Conservation (phyloP, 2,888 invertebrate species). For the Trachelus tabidus region DNA sequence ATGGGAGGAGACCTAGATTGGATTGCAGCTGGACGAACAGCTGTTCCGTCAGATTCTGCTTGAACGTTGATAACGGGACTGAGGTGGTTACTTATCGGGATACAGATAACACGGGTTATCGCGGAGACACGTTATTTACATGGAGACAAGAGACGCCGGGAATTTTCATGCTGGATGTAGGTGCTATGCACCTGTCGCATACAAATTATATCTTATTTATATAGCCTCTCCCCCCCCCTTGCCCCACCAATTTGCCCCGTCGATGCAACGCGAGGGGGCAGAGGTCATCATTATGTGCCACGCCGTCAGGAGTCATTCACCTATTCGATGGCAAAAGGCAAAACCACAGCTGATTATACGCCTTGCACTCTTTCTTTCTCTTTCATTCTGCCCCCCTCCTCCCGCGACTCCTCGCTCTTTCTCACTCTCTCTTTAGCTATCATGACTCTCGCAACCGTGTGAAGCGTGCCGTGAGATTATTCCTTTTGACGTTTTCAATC, state of each 20-base stretch:
- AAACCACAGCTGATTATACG: conserved; percentile 6
- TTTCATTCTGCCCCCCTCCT: not conserved
- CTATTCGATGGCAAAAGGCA: not conserved
- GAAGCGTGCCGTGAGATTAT: conserved; percentile 24
- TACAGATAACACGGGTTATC: not conserved
- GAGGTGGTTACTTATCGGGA: not conserved
- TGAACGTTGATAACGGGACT: not conserved
- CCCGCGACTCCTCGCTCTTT: not conserved
- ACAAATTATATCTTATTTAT: conserved; percentile 10
- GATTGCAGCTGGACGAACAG: not conserved
- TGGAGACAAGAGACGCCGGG: not conserved
- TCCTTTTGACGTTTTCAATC: not conserved
- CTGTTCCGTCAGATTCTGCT: not conserved
- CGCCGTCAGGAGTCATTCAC: conserved; percentile 1
- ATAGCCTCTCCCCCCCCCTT: not conserved
- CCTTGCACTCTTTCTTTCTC: conserved; percentile 10
- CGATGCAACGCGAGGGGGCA: not conserved
- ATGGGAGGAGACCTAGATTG: not conserved
- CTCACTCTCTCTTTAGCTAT: not conserved
- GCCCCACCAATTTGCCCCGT: not conserved
- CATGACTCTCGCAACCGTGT: conserved; percentile 9
- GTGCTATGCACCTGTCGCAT: conserved; percentile 1
- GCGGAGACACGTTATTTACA: not conserved
- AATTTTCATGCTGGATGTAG: not conserved
- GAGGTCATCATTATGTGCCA: not conserved